These are phyloP conservation scores for Lysandra bellargus DNA, from an alignment of 2,888 invertebrate genomes.

Conservation along the genomic window DNA sequence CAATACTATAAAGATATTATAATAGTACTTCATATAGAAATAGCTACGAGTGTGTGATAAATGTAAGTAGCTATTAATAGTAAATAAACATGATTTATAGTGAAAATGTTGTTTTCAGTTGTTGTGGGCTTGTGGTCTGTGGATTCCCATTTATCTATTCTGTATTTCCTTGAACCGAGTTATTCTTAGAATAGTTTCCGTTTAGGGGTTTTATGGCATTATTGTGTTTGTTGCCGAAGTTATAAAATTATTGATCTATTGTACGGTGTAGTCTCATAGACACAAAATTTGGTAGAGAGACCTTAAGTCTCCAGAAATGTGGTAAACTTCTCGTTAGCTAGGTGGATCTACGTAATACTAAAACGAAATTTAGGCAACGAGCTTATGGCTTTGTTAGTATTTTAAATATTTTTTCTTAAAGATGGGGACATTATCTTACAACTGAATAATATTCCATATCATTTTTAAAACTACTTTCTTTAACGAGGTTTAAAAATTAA, in stretches of 20 bases:
- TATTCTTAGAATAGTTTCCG: constrained; percentile 1
- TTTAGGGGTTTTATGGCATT: not conserved
- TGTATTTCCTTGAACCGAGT: not conserved
- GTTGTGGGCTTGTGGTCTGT: not conserved
- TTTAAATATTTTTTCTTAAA: too few relatives aligned
- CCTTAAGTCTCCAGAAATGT: too few relatives aligned
- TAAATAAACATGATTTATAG: constrained; percentile 4
- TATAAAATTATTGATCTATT: not conserved
- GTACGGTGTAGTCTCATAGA: too few relatives aligned
- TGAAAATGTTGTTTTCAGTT: not conserved
- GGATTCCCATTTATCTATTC: not conserved
- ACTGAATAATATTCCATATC: too few relatives aligned
- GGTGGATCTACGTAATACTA: too few relatives aligned
- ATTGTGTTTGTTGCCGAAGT: not conserved
- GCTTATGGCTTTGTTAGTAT: too few relatives aligned
- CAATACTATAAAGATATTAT: not conserved
- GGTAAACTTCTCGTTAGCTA: too few relatives aligned
- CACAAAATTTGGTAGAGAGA: too few relatives aligned
- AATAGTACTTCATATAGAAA: not conserved
- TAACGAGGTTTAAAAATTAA: too few relatives aligned
- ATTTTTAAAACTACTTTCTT: too few relatives aligned
- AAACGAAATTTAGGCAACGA: too few relatives aligned
- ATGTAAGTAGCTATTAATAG: not conserved
- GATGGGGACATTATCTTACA: too few relatives aligned
- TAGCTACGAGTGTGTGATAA: not conserved